phyloP scores from a whole-genome alignment of 1,140 invertebrate genomes.

The Aphidius gifuensis region DNA sequence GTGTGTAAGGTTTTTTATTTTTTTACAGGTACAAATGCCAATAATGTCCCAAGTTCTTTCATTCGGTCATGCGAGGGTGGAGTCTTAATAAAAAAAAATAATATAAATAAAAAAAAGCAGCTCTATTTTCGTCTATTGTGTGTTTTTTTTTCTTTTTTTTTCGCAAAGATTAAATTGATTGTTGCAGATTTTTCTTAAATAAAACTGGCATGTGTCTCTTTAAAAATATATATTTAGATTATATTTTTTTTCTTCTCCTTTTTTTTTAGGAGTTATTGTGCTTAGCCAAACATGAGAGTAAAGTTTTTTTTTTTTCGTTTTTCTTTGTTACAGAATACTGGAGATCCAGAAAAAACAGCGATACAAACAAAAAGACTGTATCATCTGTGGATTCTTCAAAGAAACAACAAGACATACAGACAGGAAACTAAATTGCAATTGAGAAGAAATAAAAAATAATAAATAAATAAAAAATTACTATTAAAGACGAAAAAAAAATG shows the following conservation, averaged over 20 bases:
- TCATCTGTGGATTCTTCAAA: slow-evolving; percentile 31
- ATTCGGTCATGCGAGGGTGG: no score
- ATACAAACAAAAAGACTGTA: slow-evolving; percentile 36
- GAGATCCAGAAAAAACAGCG: slow-evolving; percentile 43
- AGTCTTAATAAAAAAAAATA: no score
- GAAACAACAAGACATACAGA: slow-evolving; percentile 32
- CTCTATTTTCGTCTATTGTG: no score
- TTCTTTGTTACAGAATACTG: slow-evolving; percentile 48
- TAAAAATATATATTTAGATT: background rate
- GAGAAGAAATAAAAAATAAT: slow-evolving; percentile 19
- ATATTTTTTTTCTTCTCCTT: background rate
- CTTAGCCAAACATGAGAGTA: no score
- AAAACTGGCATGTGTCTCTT: no score
- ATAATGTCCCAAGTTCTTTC: no score
- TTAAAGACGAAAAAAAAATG: slow-evolving; percentile 3
- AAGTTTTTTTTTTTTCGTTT: slow-evolving; percentile 6
- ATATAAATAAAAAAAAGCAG: no score
- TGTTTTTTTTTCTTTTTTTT: no score
- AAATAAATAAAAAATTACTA: slow-evolving; percentile 15
- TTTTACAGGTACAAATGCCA: no score
- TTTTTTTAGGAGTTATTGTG: no score
- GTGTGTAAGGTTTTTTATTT: background rate
- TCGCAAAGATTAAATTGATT: no score
- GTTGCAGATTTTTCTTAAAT: no score
- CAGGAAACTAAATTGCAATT: background rate